phyloP scores from a whole-genome alignment of 2,113 vertebrate species.

The Engystomops pustulosus region DNA sequence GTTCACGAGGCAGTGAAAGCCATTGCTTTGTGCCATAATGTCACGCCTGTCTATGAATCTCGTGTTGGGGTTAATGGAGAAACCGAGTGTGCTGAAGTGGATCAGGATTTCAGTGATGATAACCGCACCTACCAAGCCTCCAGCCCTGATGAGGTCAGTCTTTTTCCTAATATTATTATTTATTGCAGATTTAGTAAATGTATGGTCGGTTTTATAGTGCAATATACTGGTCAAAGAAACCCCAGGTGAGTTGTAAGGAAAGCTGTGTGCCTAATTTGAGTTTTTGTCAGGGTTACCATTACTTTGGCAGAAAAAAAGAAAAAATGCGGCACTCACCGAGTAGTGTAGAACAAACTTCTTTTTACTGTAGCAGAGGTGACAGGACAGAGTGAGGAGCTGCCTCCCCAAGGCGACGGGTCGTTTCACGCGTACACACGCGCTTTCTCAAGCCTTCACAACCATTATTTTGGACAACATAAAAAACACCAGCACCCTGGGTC shows the following conservation, averaged over 20 bases:
- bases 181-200: background rate
- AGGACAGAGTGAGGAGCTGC: no score
- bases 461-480: no score
- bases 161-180: background rate
- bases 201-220: background rate
- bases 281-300: no score
- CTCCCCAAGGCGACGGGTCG: no score
- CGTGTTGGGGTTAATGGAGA: constrained; percentile 72
- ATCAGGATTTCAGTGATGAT: constrained; percentile 93
- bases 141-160: constrained; percentile 92
- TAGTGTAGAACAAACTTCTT: no score
- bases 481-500: no score
- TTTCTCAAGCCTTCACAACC: no score
- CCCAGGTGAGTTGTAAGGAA: no score
- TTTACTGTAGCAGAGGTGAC: no score
- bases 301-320: background rate
- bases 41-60: constrained; percentile 92
- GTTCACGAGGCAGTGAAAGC: constrained; percentile 95
- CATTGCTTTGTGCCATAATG: constrained; percentile 94
- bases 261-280: no score
- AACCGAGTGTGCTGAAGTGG: constrained; percentile 86
- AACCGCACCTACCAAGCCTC: constrained; percentile 96
- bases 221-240: background rate
- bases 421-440: no score
- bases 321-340: no score